A percentile compares a stretch with the other conserved stretches of the same genome.
phyloP scores from a whole-genome alignment of 35 echinoderm and acorn worm genomes.

The Anneissia japonica region DNA sequence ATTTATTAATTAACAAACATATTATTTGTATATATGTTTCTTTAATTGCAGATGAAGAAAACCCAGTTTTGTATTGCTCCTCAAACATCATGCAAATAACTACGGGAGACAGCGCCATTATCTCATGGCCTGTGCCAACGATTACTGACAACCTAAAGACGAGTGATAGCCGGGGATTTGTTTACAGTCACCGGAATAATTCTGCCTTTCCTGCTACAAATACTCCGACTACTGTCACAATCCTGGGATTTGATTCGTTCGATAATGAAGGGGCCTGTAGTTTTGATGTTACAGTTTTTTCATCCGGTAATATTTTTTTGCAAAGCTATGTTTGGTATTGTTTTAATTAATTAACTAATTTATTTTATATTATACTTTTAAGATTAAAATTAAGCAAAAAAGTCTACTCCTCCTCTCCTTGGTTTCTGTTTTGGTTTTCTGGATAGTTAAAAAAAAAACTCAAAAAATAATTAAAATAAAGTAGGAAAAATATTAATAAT shows the following conservation, averaged over 20 bases:
- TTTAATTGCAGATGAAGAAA: not conserved
- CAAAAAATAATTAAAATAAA: too few relatives aligned
- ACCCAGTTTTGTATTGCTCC: not conserved
- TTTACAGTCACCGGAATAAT: not conserved
- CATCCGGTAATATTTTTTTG: not conserved
- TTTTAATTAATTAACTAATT: too few relatives aligned
- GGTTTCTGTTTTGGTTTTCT: too few relatives aligned
- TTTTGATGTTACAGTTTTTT: not conserved
- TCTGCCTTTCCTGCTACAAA: not conserved
- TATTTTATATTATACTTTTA: too few relatives aligned
- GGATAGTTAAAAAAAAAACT: too few relatives aligned
- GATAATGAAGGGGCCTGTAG: not conserved
- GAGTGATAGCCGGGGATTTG: not conserved
- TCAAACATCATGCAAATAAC: not conserved
- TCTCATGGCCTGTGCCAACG: not conserved
- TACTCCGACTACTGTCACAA: not conserved
- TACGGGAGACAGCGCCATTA: not conserved
- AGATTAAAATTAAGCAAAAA: too few relatives aligned
- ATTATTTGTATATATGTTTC: not conserved
- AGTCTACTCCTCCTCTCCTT: too few relatives aligned
- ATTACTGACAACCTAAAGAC: not conserved
- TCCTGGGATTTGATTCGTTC: not conserved
- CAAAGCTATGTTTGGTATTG: too few relatives aligned
- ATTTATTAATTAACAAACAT: too few relatives aligned
- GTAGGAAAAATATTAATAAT: too few relatives aligned